Conservation (phyloP, 2,113 vertebrate species). For the Thalassarche chlororhynchos region DNA sequence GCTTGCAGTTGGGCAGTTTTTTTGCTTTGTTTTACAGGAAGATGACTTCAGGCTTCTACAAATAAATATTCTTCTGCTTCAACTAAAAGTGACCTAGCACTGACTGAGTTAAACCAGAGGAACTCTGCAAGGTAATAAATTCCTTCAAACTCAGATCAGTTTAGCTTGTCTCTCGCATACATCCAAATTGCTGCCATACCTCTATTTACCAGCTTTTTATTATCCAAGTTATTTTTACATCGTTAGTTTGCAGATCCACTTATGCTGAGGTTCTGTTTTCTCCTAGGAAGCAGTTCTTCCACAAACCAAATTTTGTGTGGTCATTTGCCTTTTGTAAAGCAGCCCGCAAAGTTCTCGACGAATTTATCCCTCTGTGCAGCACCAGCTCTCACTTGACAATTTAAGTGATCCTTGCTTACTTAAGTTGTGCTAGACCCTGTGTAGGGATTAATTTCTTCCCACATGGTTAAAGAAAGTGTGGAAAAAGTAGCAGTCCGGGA, state of each 20-base stretch:
- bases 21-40: not conserved
- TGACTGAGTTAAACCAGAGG: not conserved
- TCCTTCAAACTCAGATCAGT: not conserved
- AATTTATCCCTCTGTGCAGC: not conserved
- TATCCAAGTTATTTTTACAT: not conserved
- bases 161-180: not conserved
- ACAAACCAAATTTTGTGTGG: not conserved
- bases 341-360: not conserved
- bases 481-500: not conserved
- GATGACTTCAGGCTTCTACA: not conserved
- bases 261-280: not conserved
- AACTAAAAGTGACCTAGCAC: not conserved
- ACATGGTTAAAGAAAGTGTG: not conserved
- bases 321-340: slow-evolving; percentile 1
- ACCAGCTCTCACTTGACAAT: not conserved
- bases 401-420: not conserved
- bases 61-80: not conserved
- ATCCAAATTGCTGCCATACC: not conserved
- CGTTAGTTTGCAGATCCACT: slow-evolving; percentile 14
- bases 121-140: not conserved
- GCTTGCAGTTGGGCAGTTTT: not conserved
- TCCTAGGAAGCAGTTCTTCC: not conserved
- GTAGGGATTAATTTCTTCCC: not conserved
- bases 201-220: slow-evolving; percentile 15
- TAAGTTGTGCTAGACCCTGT: not conserved